Evolutionary conservation across 2,888 invertebrate genomes (phyloP).

Genomic region (Actias luna): DNA sequence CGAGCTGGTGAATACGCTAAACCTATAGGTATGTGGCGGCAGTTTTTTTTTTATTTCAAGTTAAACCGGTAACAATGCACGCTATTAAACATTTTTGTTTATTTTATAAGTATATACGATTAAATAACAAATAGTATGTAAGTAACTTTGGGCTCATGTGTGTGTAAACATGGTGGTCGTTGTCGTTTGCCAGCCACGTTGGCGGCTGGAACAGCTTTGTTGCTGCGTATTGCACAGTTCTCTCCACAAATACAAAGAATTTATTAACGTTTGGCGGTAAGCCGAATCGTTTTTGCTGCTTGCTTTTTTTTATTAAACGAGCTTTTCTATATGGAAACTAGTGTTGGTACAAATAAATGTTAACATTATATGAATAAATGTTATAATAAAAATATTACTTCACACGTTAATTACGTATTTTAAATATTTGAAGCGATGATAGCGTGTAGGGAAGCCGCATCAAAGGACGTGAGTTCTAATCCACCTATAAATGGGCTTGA

Average conservation of each 20-base stretch:
- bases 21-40: too few relatives aligned
- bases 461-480: too few relatives aligned
- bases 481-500: too few relatives aligned
- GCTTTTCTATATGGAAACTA: conserved; percentile 49
- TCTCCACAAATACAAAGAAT: conserved; percentile 69
- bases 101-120: neutral
- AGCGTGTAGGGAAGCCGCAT: too few relatives aligned
- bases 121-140: neutral
- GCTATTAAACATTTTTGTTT: too few relatives aligned
- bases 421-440: too few relatives aligned
- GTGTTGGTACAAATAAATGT: conserved; percentile 55
- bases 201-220: neutral
- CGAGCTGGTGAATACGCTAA: too few relatives aligned
- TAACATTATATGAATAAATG: too few relatives aligned
- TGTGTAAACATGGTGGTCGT: neutral
- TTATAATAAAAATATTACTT: too few relatives aligned
- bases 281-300: conserved; percentile 65
- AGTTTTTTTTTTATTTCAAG: too few relatives aligned
- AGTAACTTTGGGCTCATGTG: conserved; percentile 1
- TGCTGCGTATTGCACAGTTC: conserved; percentile 24
- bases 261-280: conserved; percentile 77
- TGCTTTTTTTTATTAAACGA: conserved; percentile 57
- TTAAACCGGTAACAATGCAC: too few relatives aligned
- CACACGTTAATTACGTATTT: too few relatives aligned
- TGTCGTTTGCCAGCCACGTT: conserved; percentile 10